Base-by-base conservation (phyloP, 2,888 invertebrate genomes). In the Tethea ocularis region DNA sequence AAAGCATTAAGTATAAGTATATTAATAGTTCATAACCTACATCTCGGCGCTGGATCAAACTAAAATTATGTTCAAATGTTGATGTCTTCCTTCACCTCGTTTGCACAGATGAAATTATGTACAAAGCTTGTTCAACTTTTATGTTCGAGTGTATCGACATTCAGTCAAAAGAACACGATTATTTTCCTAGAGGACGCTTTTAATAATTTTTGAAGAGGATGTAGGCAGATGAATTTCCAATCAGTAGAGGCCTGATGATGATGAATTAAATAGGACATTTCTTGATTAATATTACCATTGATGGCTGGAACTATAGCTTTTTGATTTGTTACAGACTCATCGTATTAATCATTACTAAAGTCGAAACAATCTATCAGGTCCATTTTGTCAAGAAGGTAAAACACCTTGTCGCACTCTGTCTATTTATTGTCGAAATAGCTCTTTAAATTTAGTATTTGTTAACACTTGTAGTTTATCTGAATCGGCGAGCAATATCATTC, bases 11-110 rank as follows among this genome's bases (percentile, higher is more conserved):
- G 29, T 29, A 60, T 59, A 41, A 36, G 56, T 55, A 60, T 52
- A 61, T 60, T 33, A 72, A 72, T 64, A 72, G 62, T 57, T 51
- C 58, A 51, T 63, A 72, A 65, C 75, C 72, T 63, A 69, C 54
- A 63, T 72, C 51, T 61, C 57, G 26, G 8, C 13, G 54, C 5
- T 33, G 33, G 36, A 33, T 53, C 20, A 20, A 33, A 54, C 20
- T 46, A 46, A 46, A 46, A 46, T 46, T 8, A 46, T 20, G 20
- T 46, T 20, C 20, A 46, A 1, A 46, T 20, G 20, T 46, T 20
- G 46, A 46, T 46, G 46, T 46, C 46, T 46, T 46, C 46, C 46
- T 46, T 46, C 46, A 20, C 46, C 46, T 46, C 46, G 46, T 46
- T 46, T 10, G 17, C 10, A 46, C 46, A 46, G 7, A 41, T 41